phyloP scores from a whole-genome alignment of 2,113 vertebrate genomes.

The Gallinago undulata region DNA sequence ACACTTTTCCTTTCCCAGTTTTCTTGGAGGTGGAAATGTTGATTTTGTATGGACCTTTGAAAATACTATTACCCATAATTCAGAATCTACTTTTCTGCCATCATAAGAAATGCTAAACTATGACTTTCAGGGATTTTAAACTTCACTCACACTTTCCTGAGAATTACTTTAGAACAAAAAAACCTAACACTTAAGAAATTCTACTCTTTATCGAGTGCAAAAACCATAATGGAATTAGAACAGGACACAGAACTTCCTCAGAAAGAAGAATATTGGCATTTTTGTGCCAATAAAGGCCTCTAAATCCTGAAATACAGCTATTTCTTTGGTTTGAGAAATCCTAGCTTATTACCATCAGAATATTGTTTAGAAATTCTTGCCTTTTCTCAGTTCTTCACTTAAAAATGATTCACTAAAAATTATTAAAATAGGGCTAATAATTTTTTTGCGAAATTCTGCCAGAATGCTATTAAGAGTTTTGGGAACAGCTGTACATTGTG shows the following conservation, averaged over 20 bases:
- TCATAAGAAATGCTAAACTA: background rate
- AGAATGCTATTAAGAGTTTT: background rate
- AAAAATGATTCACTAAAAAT: background rate
- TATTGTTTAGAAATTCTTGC: background rate
- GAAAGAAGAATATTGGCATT: background rate
- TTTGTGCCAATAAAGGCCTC: background rate
- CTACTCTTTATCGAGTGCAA: background rate
- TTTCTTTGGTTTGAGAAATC: background rate
- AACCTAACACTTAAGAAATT: background rate
- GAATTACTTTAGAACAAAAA: background rate
- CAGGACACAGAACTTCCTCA: background rate
- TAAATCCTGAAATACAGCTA: background rate
- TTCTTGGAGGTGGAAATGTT: background rate
- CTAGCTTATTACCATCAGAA: background rate
- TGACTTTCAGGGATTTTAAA: background rate
- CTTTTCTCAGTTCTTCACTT: background rate
- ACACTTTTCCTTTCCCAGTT: background rate
- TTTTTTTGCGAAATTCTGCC: background rate
- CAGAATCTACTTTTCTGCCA: background rate
- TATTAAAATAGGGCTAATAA: background rate
- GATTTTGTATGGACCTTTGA: background rate
- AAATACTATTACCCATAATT: background rate
- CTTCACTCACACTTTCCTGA: background rate
- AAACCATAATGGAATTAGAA: background rate
- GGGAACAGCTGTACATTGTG: background rate